Conservation (phyloP, 2,888 invertebrate species). For the Tinea semifulvella region DNA sequence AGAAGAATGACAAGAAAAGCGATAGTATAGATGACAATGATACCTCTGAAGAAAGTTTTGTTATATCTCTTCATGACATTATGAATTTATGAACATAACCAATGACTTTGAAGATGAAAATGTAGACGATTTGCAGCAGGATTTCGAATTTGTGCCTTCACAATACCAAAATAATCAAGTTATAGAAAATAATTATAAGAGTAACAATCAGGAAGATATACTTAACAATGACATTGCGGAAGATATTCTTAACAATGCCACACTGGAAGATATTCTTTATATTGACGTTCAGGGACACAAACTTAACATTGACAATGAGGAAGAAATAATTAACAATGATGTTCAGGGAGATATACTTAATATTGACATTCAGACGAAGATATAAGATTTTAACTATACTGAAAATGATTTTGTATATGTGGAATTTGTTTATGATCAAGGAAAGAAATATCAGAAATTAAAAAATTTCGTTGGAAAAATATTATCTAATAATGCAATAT, state of each 20-base stretch:
- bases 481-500: background rate
- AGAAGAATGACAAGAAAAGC: background rate
- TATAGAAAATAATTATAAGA: background rate
- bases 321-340: conserved; percentile 6
- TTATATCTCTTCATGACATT: background rate
- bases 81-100: background rate
- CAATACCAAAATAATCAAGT: background rate
- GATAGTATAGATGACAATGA: conserved; percentile 1
- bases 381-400: background rate
- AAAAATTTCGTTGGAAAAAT: background rate
- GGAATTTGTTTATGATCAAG: conserved; percentile 2
- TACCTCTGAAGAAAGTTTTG: conserved; percentile 2
- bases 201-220: background rate
- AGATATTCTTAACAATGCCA: conserved; percentile 2
- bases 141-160: background rate
- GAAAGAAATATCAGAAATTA: background rate
- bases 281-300: background rate
- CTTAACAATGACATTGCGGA: background rate
- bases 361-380: background rate
- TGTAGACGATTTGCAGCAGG: background rate
- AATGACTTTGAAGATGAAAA: conserved; percentile 6
- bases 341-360: background rate
- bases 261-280: background rate
- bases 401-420: conserved; percentile 9
- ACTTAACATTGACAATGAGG: background rate